Evolutionary conservation across 2,888 invertebrate genomes (phyloP).

Genomic region (Drosophila longiperda): DNA sequence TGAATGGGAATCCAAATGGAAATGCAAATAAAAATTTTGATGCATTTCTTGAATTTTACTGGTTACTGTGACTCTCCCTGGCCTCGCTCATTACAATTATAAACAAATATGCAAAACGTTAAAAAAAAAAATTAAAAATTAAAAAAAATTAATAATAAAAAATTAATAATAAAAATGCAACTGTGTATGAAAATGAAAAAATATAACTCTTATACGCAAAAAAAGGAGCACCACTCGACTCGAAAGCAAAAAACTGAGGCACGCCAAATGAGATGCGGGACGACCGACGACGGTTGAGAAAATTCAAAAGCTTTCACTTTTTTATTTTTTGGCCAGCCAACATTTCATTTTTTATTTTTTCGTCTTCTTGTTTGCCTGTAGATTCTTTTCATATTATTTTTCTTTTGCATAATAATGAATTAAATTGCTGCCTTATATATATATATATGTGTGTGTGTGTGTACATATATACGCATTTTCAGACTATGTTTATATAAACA

Average conservation of each 20-base stretch:
- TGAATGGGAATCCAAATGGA: background rate
- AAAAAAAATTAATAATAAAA: conserved; percentile 10
- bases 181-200: conserved; percentile 46
- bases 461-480: conserved; percentile 1
- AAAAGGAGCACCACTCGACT: conserved; percentile 34
- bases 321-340: conserved; percentile 51
- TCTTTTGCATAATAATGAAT: conserved; percentile 70
- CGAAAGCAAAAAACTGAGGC: conserved; percentile 24
- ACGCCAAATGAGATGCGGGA: conserved; percentile 8
- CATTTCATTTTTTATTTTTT: conserved; percentile 16
- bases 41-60: background rate
- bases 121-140: conserved; percentile 18
- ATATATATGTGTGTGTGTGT: background rate
- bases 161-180: conserved; percentile 17
- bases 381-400: conserved; percentile 42
- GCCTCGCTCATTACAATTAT: conserved; percentile 55
- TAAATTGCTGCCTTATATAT: conserved; percentile 55
- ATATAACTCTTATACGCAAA: conserved; percentile 60
- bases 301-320: conserved; percentile 64
- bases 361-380: conserved; percentile 21
- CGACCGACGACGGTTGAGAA: conserved; percentile 27
- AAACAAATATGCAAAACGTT: conserved; percentile 3
- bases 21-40: background rate
- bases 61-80: conserved; percentile 8
- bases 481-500: conserved; percentile 8